These are phyloP conservation scores for Clostera curtula DNA, from an alignment of 2,888 invertebrate genomes.

Conservation along the genomic window DNA sequence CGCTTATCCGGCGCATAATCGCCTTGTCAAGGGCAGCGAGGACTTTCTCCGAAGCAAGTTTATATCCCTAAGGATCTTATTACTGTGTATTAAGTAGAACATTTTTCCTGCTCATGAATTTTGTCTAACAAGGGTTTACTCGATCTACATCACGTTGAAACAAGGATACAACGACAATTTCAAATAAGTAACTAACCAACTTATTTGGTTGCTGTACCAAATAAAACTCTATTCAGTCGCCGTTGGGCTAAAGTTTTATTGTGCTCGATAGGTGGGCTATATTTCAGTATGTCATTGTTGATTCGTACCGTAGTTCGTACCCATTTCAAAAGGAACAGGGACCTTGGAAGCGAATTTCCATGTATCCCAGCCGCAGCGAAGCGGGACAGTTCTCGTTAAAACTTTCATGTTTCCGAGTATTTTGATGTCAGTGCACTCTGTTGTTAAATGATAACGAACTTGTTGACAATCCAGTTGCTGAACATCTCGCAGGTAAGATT, in stretches of 20 bases:
- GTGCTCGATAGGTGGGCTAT: not conserved
- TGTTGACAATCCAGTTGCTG: too few relatives aligned
- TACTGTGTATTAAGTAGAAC: not conserved
- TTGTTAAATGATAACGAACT: too few relatives aligned
- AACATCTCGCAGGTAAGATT: too few relatives aligned
- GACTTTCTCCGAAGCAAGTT: too few relatives aligned
- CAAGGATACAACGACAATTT: too few relatives aligned
- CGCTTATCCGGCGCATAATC: too few relatives aligned
- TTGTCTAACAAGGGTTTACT: conserved; percentile 4
- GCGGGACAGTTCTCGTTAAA: not conserved
- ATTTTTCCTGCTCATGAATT: not conserved
- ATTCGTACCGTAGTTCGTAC: conserved; percentile 4
- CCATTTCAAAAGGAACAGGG: conserved; percentile 5
- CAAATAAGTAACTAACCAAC: too few relatives aligned
- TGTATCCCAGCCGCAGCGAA: conserved; percentile 1
- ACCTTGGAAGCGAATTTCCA: conserved; percentile 11
- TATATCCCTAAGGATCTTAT: not conserved
- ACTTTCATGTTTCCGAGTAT: not conserved
- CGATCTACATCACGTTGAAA: conserved; percentile 2
- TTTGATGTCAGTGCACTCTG: too few relatives aligned
- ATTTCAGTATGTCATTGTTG: not conserved
- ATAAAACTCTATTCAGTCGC: not conserved
- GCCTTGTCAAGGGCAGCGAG: too few relatives aligned
- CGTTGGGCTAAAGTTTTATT: not conserved
- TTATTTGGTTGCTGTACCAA: not conserved